A percentile compares a stretch with the other conserved stretches of the same genome.
These are phyloP conservation scores for Leptobrachium ailaonicum DNA, from an alignment of 2,113 vertebrate species.

Conservation along the genomic window DNA sequence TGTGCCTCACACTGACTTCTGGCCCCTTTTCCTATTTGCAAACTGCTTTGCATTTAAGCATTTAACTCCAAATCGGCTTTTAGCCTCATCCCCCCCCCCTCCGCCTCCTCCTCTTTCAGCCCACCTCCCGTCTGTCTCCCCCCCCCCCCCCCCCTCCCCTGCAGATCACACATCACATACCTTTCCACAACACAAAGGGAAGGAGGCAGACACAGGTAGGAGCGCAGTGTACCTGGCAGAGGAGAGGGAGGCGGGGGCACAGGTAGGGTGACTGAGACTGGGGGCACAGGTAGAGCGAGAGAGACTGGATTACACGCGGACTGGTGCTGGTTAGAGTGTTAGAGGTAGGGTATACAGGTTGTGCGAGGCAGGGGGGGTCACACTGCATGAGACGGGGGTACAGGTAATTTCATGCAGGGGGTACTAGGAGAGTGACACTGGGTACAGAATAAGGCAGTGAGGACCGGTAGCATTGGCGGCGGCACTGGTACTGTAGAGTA, in stretches of 20 bases:
- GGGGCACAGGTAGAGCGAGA: neutral
- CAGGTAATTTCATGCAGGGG: too few species aligned
- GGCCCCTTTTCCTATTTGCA: conserved; percentile 45
- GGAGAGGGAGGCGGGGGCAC: neutral
- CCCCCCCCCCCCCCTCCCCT: conserved; percentile 10
- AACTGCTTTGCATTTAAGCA: conserved; percentile 51
- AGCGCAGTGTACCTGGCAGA: neutral
- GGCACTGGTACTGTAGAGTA: too few species aligned
- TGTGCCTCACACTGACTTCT: conserved; percentile 26
- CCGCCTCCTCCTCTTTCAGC: neutral
- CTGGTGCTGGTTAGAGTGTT: neutral
- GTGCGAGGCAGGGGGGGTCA: too few species aligned
- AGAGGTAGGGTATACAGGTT: too few species aligned
- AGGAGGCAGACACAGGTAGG: conserved; percentile 20
- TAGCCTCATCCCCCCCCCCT: conserved; percentile 35
- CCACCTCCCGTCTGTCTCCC: conserved; percentile 8
- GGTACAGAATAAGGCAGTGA: too few species aligned
- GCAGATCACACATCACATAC: conserved; percentile 30
- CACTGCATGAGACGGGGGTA: too few species aligned
- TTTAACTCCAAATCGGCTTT: conserved; percentile 50
- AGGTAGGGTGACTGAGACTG: neutral
- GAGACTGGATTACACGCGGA: neutral
- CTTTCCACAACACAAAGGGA: conserved; percentile 9
- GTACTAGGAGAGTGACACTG: too few species aligned
- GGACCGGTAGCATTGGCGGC: too few species aligned